Evolutionary conservation across 2,797 vertebrate genomes (phyloP).

Genomic region (Prionace glauca): DNA sequence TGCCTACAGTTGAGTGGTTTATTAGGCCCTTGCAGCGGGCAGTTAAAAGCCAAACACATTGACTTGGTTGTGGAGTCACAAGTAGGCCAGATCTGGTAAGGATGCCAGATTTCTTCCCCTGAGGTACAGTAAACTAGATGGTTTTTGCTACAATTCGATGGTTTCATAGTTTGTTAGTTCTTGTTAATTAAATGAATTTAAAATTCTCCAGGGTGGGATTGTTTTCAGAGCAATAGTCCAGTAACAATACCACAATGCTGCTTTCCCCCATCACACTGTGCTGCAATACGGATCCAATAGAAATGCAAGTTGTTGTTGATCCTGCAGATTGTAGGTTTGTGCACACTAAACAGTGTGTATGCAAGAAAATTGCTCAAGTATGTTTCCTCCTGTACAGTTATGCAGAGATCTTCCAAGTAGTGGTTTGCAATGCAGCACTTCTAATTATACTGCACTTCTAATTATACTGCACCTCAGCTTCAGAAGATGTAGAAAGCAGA

Average conservation of each 20-base stretch:
- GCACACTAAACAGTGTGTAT: neutral
- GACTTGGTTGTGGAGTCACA: neutral
- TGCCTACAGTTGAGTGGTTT: neutral
- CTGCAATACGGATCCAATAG: neutral
- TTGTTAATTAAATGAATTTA: neutral
- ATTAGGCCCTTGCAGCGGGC: neutral
- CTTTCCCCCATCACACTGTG: neutral
- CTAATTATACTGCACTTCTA: neutral
- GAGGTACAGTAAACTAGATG: neutral
- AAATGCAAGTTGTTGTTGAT: neutral
- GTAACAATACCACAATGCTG: neutral
- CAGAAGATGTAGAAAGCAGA: neutral
- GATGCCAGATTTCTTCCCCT: neutral
- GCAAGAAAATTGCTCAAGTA: neutral
- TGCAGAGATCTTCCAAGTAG: neutral
- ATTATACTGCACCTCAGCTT: neutral
- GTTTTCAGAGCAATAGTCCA: neutral
- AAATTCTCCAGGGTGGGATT: neutral
- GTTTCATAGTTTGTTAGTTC: neutral
- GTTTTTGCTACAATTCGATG: neutral
- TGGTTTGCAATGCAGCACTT: neutral
- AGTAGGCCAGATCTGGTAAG: neutral
- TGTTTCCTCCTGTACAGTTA: neutral
- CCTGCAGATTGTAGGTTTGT: neutral
- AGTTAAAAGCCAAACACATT: neutral